A percentile compares a stretch with the other conserved stretches of the same genome.
Evolutionary conservation across 2,113 vertebrate species (phyloP).

Genomic region (Callipepla californica): DNA sequence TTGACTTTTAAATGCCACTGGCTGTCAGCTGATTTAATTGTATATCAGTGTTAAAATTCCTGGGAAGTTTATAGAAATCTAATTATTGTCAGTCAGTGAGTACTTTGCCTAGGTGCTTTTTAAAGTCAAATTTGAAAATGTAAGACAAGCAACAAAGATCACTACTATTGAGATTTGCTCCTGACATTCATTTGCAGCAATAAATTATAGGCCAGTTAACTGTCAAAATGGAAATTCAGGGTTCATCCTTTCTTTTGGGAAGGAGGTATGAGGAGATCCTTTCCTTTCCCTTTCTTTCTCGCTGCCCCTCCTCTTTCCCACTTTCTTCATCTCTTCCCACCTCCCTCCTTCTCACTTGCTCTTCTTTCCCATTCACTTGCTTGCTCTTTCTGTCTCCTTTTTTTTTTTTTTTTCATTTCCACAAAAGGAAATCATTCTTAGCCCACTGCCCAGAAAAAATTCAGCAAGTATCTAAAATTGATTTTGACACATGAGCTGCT

Average conservation of each 20-base stretch:
- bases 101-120: neutral
- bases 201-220: neutral
- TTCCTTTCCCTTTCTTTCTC: neutral
- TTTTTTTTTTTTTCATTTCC: neutral
- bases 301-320: neutral
- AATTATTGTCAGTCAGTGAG: neutral
- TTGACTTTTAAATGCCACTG: slow-evolving; percentile 11
- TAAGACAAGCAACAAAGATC: neutral
- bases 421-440: neutral
- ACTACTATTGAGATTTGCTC: neutral
- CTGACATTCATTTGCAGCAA: neutral
- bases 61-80: neutral
- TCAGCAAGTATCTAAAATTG: neutral
- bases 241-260: neutral
- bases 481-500: accelerated
- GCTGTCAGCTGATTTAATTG: slow-evolving; percentile 37
- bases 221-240: neutral
- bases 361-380: accelerated
- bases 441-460: neutral
- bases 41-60: neutral
- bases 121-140: neutral
- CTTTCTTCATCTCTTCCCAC: neutral
- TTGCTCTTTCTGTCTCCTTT: neutral
- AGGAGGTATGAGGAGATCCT: neutral
- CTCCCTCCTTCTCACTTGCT: neutral